A percentile compares a stretch with the other conserved stretches of the same genome.
These are phyloP conservation scores for Fulica atra DNA, from an alignment of 2,113 vertebrate species.

Conservation along the genomic window DNA sequence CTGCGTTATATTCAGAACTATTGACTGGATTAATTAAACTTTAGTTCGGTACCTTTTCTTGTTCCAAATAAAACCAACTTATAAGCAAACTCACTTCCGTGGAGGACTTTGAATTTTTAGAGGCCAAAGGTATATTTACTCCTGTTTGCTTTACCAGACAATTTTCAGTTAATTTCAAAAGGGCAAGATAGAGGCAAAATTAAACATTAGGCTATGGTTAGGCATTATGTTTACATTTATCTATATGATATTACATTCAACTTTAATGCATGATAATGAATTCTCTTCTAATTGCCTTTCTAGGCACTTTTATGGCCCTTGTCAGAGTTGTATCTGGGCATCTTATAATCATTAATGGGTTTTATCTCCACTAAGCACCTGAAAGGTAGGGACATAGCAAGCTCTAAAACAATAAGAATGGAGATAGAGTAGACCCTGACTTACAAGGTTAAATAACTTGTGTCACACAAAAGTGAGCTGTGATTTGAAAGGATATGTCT, in stretches of 20 bases:
- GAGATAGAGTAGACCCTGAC: background rate
- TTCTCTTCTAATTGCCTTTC: background rate
- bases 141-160: background rate
- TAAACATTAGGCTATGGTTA: background rate
- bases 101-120: background rate
- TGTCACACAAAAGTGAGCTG: background rate
- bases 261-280: background rate
- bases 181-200: background rate
- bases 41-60: background rate
- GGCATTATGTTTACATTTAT: background rate
- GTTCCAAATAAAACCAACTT: background rate
- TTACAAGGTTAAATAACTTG: background rate
- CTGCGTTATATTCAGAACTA: background rate
- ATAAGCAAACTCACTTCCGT: background rate
- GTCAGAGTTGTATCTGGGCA: background rate
- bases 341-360: background rate
- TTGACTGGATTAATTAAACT: background rate
- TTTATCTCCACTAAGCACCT: conserved; percentile 1
- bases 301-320: background rate
- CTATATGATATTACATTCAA: background rate
- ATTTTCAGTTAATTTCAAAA: background rate
- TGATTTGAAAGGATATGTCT: background rate
- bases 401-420: background rate
- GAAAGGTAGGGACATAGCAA: background rate
- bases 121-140: background rate